These are phyloP conservation scores for Drosophila albomicans DNA, from an alignment of 1,140 invertebrate species.

Conservation along the genomic window DNA sequence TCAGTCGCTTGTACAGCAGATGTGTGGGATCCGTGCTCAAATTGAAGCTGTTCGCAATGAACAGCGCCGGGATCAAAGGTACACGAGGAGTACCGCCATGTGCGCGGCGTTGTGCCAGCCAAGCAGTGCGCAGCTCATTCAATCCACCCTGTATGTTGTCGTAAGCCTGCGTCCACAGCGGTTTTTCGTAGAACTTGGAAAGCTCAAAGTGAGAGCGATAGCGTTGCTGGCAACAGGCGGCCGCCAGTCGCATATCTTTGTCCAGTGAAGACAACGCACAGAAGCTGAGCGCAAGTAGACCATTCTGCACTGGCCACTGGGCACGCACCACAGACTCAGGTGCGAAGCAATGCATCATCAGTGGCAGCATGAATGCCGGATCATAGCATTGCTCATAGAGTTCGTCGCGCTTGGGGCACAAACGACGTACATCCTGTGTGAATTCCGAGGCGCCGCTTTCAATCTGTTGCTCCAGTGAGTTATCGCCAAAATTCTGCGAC, in stretches of 20 bases:
- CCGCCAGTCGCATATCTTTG: constrained; percentile 86
- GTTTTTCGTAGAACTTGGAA: constrained; percentile 85
- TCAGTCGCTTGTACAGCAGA: constrained; percentile 87
- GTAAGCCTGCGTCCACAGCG: constrained; percentile 83
- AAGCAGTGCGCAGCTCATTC: constrained; percentile 61
- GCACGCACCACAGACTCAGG: constrained; percentile 87
- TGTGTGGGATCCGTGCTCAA: constrained; percentile 87
- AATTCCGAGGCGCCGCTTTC: constrained; percentile 60
- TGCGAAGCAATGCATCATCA: constrained; percentile 86
- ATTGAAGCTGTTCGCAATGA: constrained; percentile 88
- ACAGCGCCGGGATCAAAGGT: constrained; percentile 87
- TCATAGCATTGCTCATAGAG: constrained; percentile 87
- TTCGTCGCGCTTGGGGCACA: constrained; percentile 70
- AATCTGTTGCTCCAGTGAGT: constrained; percentile 63
- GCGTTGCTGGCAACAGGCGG: constrained; percentile 87
- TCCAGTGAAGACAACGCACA: constrained; percentile 87
- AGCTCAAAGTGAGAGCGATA: constrained; percentile 86
- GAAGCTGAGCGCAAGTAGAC: constrained; percentile 87
- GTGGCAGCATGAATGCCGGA: constrained; percentile 89
- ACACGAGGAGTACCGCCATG: constrained; percentile 85
- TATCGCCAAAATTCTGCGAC: constrained; percentile 61
- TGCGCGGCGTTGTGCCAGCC: constrained; percentile 74
- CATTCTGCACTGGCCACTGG: constrained; percentile 87
- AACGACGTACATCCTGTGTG: constrained; percentile 49
- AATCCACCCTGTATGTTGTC: constrained; percentile 86